Conservation (phyloP, 2,113 vertebrate genomes). For the Plecotus auritus region DNA sequence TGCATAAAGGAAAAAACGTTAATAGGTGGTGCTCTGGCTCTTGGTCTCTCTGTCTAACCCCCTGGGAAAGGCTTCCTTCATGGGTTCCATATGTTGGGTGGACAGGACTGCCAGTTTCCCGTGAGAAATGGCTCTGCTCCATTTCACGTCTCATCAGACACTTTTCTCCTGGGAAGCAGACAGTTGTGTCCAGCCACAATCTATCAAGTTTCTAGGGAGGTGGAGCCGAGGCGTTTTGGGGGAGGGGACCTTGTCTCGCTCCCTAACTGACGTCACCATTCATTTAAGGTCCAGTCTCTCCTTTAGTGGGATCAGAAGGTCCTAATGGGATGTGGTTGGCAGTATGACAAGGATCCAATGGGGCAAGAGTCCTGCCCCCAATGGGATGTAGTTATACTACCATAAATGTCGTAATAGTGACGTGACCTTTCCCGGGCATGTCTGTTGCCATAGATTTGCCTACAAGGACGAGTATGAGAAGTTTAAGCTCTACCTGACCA, state of each 20-base stretch:
- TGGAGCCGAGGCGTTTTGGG: background rate
- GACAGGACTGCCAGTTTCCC: background rate
- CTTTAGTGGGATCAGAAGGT: background rate
- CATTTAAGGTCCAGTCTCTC: background rate
- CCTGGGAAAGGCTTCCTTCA: background rate
- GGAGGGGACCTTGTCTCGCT: background rate
- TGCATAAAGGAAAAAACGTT: background rate
- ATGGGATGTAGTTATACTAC: background rate
- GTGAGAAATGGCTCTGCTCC: background rate
- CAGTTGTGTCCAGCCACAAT: background rate
- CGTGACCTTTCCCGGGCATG: background rate
- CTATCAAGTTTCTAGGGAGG: background rate
- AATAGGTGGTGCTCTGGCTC: background rate
- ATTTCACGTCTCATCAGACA: background rate
- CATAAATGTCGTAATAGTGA: rapidly evolving
- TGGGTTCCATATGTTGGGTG: rapidly evolving
- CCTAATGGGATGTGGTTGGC: background rate
- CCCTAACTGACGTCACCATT: background rate
- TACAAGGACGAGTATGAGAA: slow-evolving; percentile 99
- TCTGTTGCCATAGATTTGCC: slow-evolving; percentile 86
- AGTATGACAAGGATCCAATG: background rate
- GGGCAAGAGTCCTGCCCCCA: background rate
- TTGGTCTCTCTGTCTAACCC: background rate
- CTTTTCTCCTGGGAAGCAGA: background rate
- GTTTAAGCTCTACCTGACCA: slow-evolving; percentile 98